phyloP scores from a whole-genome alignment of 2,113 vertebrate genomes.

The Equus quagga region DNA sequence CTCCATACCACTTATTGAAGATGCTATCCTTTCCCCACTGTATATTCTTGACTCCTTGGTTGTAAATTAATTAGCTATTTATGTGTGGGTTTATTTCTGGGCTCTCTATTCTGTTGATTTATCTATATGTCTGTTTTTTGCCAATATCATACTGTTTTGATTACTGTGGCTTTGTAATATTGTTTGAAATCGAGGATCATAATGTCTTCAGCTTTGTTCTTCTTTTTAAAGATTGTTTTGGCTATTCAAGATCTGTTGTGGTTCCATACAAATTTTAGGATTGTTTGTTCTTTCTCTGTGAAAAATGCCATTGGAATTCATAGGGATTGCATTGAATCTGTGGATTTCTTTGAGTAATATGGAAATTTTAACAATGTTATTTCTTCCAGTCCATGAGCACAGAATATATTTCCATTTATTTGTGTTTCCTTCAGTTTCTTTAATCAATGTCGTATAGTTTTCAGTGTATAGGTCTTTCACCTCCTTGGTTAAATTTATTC shows the following conservation, averaged over 20 bases:
- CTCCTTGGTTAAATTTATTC: neutral
- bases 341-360: neutral
- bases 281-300: neutral
- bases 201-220: neutral
- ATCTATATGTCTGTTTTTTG: neutral
- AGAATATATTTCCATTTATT: neutral
- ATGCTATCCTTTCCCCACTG: neutral
- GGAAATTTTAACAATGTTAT: neutral
- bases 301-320: conserved; percentile 2
- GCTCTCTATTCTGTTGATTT: neutral
- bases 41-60: neutral
- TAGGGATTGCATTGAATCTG: neutral
- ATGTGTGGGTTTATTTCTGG: neutral
- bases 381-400: neutral
- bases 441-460: neutral
- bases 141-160: neutral
- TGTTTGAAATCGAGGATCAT: neutral
- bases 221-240: neutral
- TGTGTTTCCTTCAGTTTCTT: neutral
- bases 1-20: neutral
- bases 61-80: neutral
- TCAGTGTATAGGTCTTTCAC: neutral
- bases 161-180: neutral
- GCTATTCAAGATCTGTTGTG: neutral
- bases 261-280: neutral